A percentile compares a stretch with the other conserved stretches of the same genome.
These are phyloP conservation scores for Pseudococcus longispinus DNA, from an alignment of 2,888 invertebrate genomes.

Conservation along the genomic window DNA sequence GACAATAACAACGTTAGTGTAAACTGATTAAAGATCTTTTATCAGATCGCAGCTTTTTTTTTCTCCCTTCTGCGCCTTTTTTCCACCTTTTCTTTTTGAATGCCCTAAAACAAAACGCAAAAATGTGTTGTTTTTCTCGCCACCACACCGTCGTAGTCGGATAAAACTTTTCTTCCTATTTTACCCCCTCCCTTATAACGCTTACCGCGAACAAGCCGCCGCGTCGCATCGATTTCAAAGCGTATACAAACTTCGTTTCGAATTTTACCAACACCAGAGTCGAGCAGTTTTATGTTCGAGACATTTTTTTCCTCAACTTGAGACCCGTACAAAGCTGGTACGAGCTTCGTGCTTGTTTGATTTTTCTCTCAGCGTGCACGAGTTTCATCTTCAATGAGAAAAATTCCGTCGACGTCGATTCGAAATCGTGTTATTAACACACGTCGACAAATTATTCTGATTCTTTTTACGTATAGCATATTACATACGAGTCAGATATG, in stretches of 20 bases:
- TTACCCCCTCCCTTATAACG: not conserved
- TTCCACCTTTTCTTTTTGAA: not conserved
- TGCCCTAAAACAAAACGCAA: slow-evolving; percentile 24
- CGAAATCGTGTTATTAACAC: not conserved
- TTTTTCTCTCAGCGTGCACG: not conserved
- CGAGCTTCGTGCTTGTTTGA: not conserved
- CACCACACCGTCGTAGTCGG: not conserved
- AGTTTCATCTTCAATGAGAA: not conserved
- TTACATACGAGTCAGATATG: not conserved
- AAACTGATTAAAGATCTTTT: slow-evolving; percentile 31
- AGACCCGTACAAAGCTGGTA: not conserved
- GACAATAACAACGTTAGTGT: slow-evolving; percentile 34
- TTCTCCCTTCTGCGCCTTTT: not conserved
- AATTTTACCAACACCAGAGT: not conserved
- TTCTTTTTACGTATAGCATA: not conserved
- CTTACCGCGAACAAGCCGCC: slow-evolving; percentile 11
- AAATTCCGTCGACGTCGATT: not conserved
- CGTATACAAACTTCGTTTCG: not conserved
- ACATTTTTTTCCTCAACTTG: not conserved
- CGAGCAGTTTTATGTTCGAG: not conserved
- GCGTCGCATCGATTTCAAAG: slow-evolving; percentile 9
- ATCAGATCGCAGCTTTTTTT: slow-evolving; percentile 25
- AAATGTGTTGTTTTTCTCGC: slow-evolving; percentile 34
- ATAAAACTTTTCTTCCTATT: not conserved
- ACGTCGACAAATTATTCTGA: not conserved